Conservation (phyloP, 2,797 vertebrate genomes). For the Lates japonicus region DNA sequence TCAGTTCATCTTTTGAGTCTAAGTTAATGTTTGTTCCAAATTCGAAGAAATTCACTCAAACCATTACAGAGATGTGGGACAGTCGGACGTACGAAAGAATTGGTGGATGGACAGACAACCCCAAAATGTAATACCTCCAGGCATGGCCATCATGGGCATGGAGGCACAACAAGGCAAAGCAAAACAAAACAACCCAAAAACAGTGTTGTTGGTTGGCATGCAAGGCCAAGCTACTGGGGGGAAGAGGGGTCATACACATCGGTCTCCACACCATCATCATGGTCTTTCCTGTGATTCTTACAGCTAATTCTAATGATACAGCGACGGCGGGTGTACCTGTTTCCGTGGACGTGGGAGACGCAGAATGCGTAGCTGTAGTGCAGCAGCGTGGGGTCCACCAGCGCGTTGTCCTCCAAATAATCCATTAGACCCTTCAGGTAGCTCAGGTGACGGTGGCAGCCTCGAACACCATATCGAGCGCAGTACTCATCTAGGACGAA, state of each 20-base stretch:
- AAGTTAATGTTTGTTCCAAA: no score
- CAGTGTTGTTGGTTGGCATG: no score
- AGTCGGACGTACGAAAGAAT: no score
- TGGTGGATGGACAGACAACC: no score
- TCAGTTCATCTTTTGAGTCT: no score
- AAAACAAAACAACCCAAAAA: no score
- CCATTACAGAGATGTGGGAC: no score
- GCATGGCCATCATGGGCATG: no score
- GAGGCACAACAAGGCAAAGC: no score
- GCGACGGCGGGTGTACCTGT: constrained; percentile 88
- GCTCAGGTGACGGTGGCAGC: constrained; percentile 96
- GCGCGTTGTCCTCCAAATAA: constrained; percentile 90
- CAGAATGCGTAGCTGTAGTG: constrained; percentile 99
- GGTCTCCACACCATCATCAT: background rate
- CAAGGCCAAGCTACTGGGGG: background rate
- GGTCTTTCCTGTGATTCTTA: background rate
- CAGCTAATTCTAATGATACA: background rate
- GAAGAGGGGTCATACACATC: no score
- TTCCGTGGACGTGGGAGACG: constrained; percentile 97
- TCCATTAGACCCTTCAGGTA: constrained; percentile 96
- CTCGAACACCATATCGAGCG: constrained; percentile 94
- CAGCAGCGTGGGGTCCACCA: constrained; percentile 96
- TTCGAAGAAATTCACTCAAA: no score
- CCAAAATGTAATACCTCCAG: no score
- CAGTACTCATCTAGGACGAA: constrained; percentile 98